These are phyloP conservation scores for Prionace glauca DNA, from an alignment of 2,797 vertebrate species.

Conservation along the genomic window DNA sequence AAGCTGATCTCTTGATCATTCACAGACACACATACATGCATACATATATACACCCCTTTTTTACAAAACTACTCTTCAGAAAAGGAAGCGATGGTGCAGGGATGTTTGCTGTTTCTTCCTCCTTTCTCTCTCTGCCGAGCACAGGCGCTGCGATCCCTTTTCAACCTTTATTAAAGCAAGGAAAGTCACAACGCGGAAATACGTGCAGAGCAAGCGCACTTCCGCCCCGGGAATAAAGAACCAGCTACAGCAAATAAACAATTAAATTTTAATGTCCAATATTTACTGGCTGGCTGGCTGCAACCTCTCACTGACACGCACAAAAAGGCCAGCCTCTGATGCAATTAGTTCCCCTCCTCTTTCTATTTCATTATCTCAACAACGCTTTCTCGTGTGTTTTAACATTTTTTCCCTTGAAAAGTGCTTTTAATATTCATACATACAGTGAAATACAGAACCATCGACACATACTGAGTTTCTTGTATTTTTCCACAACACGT, in stretches of 20 bases:
- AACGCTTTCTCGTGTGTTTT: neutral
- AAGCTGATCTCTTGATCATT: neutral
- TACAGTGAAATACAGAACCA: neutral
- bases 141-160: neutral
- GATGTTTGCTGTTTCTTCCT: no score
- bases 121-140: neutral
- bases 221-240: conserved; percentile 44
- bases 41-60: neutral
- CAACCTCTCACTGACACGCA: no score
- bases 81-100: neutral
- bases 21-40: neutral
- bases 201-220: conserved; percentile 60
- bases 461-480: neutral
- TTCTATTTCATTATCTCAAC: neutral
- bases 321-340: neutral
- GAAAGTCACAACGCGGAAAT: conserved; percentile 61
- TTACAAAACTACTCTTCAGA: neutral
- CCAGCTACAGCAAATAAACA: conserved; percentile 40
- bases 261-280: conserved; percentile 27
- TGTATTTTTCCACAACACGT: neutral
- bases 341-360: neutral
- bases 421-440: neutral
- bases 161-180: conserved; percentile 24
- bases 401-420: neutral
- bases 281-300: neutral